A percentile compares a stretch with the other conserved stretches of the same genome.
Conservation (phyloP, 2,888 invertebrate genomes). For the Patella caerulea region DNA sequence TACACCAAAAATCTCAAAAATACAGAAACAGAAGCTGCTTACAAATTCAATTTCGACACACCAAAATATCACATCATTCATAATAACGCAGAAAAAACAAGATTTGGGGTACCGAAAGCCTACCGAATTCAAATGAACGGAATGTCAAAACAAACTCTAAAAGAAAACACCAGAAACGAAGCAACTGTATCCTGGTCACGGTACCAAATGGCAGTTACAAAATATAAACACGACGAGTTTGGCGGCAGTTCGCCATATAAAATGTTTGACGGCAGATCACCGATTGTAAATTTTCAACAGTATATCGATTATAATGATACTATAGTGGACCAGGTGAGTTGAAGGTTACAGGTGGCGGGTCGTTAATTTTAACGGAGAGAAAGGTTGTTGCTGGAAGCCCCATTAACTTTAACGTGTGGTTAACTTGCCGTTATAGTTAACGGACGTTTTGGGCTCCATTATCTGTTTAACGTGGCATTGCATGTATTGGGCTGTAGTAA, state of each 20-base stretch:
- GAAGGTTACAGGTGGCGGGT: no score
- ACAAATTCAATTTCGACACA: slow-evolving; percentile 54
- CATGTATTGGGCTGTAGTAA: no score
- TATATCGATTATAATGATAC: slow-evolving; percentile 54
- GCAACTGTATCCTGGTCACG: slow-evolving; percentile 56
- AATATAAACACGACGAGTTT: slow-evolving; percentile 52
- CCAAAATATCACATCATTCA: slow-evolving; percentile 62
- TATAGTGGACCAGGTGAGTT: slow-evolving; percentile 55
- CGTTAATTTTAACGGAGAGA: no score
- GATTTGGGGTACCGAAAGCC: slow-evolving; percentile 45
- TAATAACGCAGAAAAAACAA: slow-evolving; percentile 44
- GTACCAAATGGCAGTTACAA: slow-evolving; percentile 60
- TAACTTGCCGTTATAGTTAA: no score
- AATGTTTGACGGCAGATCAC: slow-evolving; percentile 48
- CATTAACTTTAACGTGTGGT: no score
- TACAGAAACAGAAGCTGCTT: slow-evolving; percentile 53
- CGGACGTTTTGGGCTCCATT: no score
- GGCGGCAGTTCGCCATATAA: slow-evolving; percentile 55
- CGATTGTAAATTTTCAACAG: slow-evolving; percentile 51
- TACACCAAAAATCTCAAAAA: slow-evolving; percentile 39
- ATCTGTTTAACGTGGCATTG: no score
- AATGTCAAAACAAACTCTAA: slow-evolving; percentile 52
- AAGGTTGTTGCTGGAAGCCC: no score
- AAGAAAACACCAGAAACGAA: slow-evolving; percentile 45
- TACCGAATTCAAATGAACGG: slow-evolving; percentile 52